phyloP scores from a whole-genome alignment of 35 echinoderm and acorn worm species.

The Heliocidaris tuberculata region DNA sequence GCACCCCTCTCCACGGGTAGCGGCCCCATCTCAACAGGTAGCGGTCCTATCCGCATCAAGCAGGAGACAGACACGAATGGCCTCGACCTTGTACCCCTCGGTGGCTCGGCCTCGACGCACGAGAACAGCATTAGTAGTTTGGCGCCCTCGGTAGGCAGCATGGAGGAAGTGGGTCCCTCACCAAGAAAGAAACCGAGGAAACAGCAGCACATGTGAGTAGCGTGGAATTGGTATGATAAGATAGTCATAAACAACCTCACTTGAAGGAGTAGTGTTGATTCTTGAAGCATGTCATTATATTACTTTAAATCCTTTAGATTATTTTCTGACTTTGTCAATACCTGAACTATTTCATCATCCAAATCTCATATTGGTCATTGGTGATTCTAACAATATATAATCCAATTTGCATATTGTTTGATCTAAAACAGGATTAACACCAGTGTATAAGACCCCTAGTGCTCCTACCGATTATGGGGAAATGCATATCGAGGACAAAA shows the following conservation, averaged over 20 bases:
- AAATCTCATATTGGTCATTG: too few species aligned
- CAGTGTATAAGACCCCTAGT: too few species aligned
- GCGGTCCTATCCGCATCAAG: constrained; percentile 72
- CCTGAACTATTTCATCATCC: too few species aligned
- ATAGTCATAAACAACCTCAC: background rate
- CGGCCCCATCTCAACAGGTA: constrained; percentile 4
- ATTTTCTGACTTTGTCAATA: too few species aligned
- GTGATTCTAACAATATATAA: too few species aligned
- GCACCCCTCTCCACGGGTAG: constrained; percentile 53
- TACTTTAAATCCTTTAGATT: too few species aligned
- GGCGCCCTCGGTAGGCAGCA: constrained; percentile 40
- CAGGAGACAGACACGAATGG: constrained; percentile 66
- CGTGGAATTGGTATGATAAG: background rate
- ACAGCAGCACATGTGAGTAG: constrained; percentile 89
- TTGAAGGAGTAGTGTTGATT: too few species aligned
- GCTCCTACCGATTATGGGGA: too few species aligned
- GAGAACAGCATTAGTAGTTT: constrained; percentile 54
- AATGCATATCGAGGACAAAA: too few species aligned
- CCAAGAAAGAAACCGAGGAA: constrained; percentile 92
- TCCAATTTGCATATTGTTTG: too few species aligned
- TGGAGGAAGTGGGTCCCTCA: constrained; percentile 74
- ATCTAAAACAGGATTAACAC: too few species aligned
- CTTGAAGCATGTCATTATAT: too few species aligned
- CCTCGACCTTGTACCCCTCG: background rate
- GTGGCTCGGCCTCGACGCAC: constrained; percentile 15